phyloP scores from a whole-genome alignment of 2,113 vertebrate genomes.

The Ursus arctos region DNA sequence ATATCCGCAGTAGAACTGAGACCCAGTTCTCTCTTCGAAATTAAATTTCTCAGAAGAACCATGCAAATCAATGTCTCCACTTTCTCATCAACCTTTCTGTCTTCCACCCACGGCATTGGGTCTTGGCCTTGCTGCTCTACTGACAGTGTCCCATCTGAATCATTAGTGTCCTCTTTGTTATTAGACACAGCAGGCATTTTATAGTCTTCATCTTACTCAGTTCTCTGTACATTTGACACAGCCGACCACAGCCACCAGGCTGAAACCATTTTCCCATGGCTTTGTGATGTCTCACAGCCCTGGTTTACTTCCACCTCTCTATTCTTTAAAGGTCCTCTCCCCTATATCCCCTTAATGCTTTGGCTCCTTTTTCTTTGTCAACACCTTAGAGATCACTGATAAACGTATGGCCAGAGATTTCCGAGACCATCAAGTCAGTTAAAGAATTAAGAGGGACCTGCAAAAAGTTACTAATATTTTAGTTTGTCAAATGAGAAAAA shows the following conservation, averaged over 20 bases:
- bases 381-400: not conserved
- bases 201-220: not conserved
- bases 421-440: not conserved
- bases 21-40: not conserved
- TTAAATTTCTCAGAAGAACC: constrained; percentile 13
- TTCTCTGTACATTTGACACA: not conserved
- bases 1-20: not conserved
- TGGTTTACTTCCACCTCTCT: not conserved
- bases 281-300: not conserved
- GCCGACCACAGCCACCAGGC: too few species aligned
- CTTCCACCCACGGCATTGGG: not conserved
- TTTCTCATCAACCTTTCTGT: not conserved
- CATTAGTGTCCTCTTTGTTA: not conserved
- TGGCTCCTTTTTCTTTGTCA: not conserved
- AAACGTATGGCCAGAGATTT: not conserved
- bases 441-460: not conserved
- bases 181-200: not conserved
- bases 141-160: not conserved
- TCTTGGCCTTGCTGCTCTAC: not conserved
- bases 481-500: not conserved
- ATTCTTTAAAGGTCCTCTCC: not conserved
- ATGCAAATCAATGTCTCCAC: not conserved
- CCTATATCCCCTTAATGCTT: not conserved
- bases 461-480: constrained; percentile 6
- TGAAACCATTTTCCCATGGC: not conserved